These are phyloP conservation scores for Microtus oregoni DNA, from an alignment of 2,113 vertebrate genomes.

Conservation along the genomic window DNA sequence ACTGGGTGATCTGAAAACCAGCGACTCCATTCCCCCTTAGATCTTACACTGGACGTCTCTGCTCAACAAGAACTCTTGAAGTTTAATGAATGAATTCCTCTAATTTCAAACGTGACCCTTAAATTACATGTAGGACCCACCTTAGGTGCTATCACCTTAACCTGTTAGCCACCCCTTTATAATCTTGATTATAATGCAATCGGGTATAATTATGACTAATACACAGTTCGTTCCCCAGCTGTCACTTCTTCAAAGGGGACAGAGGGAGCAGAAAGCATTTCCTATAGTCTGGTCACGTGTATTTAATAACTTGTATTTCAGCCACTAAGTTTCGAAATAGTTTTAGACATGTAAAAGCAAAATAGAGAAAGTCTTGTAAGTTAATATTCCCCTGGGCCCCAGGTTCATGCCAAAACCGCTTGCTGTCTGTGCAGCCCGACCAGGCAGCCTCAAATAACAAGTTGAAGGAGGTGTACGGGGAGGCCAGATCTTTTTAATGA, in stretches of 20 bases:
- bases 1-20: background rate
- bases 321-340: constrained; percentile 70
- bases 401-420: constrained; percentile 55
- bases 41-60: background rate
- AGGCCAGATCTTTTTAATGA: constrained; percentile 71
- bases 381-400: constrained; percentile 74
- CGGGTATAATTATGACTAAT: background rate
- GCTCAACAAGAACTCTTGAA: background rate
- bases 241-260: background rate
- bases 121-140: background rate
- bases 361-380: constrained; percentile 73
- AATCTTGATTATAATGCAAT: background rate
- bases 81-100: constrained; percentile 21
- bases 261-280: background rate
- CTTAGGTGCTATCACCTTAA: background rate
- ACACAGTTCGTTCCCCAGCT: constrained; percentile 6
- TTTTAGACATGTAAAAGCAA: constrained; percentile 80
- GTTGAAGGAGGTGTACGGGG: background rate
- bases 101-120: background rate
- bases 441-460: constrained; percentile 13
- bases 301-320: constrained; percentile 73
- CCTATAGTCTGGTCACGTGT: constrained; percentile 44
- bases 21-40: background rate
- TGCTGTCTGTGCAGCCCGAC: constrained; percentile 29
- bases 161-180: constrained; percentile 7